phyloP scores from a whole-genome alignment of 2,888 invertebrate species.

The Drosophila trichaetosa region DNA sequence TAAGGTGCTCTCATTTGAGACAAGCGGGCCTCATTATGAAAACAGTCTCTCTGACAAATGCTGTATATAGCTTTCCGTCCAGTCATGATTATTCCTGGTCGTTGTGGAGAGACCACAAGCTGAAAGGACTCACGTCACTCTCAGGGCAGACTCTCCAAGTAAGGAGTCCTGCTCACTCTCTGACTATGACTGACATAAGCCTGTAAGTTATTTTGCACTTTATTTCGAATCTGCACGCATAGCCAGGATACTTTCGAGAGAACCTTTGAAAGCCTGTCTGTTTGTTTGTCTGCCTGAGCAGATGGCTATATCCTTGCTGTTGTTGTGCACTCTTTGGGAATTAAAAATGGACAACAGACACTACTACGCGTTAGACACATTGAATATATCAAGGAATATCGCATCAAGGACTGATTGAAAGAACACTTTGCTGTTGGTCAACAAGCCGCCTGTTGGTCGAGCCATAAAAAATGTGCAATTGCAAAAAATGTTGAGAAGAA shows the following conservation, averaged over 20 bases:
- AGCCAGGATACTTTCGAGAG: not conserved
- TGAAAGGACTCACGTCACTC: not conserved
- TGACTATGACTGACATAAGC: not conserved
- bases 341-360: not conserved
- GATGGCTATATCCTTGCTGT: not conserved
- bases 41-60: not conserved
- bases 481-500: not conserved
- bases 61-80: not conserved
- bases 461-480: not conserved
- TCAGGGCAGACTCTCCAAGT: not conserved
- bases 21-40: not conserved
- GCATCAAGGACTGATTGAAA: not conserved
- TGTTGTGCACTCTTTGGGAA: not conserved
- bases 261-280: not conserved
- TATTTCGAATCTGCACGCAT: not conserved
- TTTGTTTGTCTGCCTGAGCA: not conserved
- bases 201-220: not conserved
- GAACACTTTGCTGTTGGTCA: not conserved
- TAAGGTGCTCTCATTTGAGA: not conserved
- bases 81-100: not conserved
- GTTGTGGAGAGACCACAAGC: not conserved
- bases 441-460: not conserved
- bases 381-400: not conserved
- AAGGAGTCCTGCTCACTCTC: not conserved
- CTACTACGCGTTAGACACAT: not conserved